Conservation (phyloP, 2,113 vertebrate species). For the Pygoscelis antarcticus region DNA sequence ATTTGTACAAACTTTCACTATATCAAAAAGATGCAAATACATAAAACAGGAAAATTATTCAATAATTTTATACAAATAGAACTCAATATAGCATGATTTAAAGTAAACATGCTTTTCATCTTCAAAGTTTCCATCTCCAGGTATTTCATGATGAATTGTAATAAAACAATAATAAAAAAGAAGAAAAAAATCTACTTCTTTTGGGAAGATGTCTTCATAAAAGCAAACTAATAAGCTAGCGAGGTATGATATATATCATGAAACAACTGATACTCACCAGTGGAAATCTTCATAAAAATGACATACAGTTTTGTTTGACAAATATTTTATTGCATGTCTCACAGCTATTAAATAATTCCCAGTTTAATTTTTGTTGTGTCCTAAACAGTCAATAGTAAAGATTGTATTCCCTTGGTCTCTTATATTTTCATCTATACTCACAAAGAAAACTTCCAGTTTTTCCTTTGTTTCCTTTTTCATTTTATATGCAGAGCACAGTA, state of each 20-base stretch:
- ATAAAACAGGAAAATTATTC: slow-evolving; percentile 1
- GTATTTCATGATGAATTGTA: not conserved
- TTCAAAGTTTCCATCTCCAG: not conserved
- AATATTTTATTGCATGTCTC: slow-evolving; percentile 59
- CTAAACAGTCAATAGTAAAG: slow-evolving; percentile 31
- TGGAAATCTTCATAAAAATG: slow-evolving; percentile 58
- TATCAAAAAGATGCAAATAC: not conserved
- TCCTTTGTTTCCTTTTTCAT: not conserved
- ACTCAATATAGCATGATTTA: slow-evolving; percentile 17
- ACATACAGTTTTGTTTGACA: slow-evolving; percentile 33
- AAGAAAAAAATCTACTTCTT: not conserved
- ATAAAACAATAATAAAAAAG: not conserved
- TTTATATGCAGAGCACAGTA: not conserved
- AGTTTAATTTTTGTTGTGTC: slow-evolving; percentile 54
- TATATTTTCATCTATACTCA: not conserved
- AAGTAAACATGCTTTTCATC: not conserved
- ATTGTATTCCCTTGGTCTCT: not conserved
- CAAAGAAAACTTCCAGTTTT: not conserved
- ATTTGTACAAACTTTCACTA: not conserved
- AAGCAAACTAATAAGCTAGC: slow-evolving; percentile 49
- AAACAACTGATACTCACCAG: not conserved
- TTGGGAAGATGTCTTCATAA: not conserved
- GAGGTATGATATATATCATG: not conserved
- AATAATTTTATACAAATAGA: not conserved
- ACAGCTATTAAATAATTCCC: slow-evolving; percentile 67